A percentile compares a stretch with the other conserved stretches of the same genome.
Conservation (phyloP, 1,140 invertebrate genomes). For the Drosophila truncata region DNA sequence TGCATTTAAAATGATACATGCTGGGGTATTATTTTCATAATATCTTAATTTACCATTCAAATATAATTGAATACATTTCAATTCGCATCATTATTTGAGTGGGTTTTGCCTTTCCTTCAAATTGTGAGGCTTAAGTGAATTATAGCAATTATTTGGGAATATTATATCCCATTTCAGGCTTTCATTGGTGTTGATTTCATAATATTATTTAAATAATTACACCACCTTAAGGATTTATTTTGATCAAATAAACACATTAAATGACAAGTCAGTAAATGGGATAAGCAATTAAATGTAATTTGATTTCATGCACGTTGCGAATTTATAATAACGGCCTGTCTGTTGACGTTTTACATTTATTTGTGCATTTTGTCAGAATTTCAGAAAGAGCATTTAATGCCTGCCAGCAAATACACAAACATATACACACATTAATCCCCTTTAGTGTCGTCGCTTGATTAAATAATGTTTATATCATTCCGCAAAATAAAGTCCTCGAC, state of each 20-base stretch:
- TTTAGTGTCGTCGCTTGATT: conserved; percentile 13
- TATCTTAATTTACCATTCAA: conserved; percentile 6
- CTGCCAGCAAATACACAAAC: background rate
- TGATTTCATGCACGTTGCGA: conserved; percentile 4
- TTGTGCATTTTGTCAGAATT: conserved; percentile 4
- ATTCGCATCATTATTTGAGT: background rate
- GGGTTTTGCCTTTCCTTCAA: background rate
- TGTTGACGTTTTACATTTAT: conserved; percentile 13
- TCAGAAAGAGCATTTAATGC: conserved; percentile 13
- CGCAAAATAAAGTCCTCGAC: conserved; percentile 4
- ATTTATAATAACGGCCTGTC: conserved; percentile 4
- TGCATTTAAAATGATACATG: conserved; percentile 4
- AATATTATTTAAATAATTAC: background rate
- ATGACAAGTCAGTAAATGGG: conserved; percentile 1
- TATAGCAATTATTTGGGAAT: conserved; percentile 14
- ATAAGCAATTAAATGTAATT: conserved; percentile 25
- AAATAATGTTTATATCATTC: conserved; percentile 26
- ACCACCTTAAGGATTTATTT: conserved; percentile 14
- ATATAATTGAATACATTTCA: conserved; percentile 11
- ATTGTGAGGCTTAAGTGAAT: conserved; percentile 6
- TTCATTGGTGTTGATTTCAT: background rate
- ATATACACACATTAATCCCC: conserved; percentile 19
- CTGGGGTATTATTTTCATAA: background rate
- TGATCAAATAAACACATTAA: conserved; percentile 11
- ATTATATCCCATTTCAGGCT: background rate